Evolutionary conservation across 2,797 vertebrate species (phyloP).

Genomic region (Podarcis lilfordi): DNA sequence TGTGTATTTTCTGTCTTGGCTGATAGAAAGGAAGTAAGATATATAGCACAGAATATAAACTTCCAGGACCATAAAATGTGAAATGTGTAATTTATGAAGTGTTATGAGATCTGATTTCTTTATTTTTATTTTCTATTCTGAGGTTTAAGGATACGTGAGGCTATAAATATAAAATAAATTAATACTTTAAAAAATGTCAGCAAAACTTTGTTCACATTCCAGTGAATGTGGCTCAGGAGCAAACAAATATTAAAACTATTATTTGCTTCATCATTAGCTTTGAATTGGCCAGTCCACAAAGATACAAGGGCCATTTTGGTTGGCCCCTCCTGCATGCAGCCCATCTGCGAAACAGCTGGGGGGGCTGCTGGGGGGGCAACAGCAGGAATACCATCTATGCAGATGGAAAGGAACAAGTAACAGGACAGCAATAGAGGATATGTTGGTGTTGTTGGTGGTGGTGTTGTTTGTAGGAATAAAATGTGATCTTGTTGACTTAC

Average conservation of each 20-base stretch:
- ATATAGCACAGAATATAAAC: slow-evolving; percentile 25
- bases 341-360: background rate
- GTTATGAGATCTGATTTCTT: slow-evolving; percentile 27
- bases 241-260: slow-evolving; percentile 43
- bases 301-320: background rate
- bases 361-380: too few species aligned
- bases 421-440: background rate
- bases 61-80: slow-evolving; percentile 33
- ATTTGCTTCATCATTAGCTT: slow-evolving; percentile 8
- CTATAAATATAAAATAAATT: background rate
- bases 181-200: slow-evolving; percentile 25
- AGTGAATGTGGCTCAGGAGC: slow-evolving; percentile 21
- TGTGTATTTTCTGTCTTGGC: slow-evolving; percentile 16
- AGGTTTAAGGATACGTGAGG: background rate
- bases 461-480: too few species aligned
- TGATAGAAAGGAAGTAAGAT: slow-evolving; percentile 36
- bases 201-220: slow-evolving; percentile 50
- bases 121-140: slow-evolving; percentile 27
- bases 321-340: background rate
- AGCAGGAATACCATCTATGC: background rate
- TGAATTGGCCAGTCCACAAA: slow-evolving; percentile 50
- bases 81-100: slow-evolving; percentile 7
- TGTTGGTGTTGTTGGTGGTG: too few species aligned
- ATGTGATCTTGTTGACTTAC: too few species aligned
- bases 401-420: too few species aligned